These are phyloP conservation scores for Gobio occitaniae DNA, from an alignment of 2,797 vertebrate genomes.

Conservation along the genomic window DNA sequence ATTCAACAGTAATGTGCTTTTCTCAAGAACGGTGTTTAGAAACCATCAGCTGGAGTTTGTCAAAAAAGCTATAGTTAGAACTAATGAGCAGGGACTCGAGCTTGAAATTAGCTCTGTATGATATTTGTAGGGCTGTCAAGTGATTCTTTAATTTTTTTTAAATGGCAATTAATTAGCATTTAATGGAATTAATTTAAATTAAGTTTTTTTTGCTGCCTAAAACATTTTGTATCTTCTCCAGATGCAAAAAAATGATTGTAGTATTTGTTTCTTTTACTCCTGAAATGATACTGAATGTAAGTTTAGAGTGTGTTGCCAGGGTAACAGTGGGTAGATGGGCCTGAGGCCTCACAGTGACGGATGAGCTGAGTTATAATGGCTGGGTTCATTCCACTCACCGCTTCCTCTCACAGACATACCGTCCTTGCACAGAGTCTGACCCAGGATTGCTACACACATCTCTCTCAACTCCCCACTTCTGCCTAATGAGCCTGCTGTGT, in stretches of 20 bases:
- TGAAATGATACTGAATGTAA: constrained; percentile 39
- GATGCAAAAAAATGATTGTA: background rate
- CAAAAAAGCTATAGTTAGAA: background rate
- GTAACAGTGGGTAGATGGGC: constrained; percentile 80
- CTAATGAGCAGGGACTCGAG: background rate
- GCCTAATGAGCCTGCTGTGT: constrained; percentile 57
- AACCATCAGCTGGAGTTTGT: constrained; percentile 7
- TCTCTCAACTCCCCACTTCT: constrained; percentile 46
- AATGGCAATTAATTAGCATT: too few species aligned
- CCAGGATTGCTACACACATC: constrained; percentile 48
- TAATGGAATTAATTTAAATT: too few species aligned
- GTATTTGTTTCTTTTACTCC: constrained; percentile 1
- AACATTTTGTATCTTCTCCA: background rate
- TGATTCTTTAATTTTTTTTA: too few species aligned
- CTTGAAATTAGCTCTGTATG: background rate
- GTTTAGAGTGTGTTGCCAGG: constrained; percentile 73
- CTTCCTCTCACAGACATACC: constrained; percentile 47
- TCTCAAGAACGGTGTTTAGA: background rate
- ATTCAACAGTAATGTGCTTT: constrained; percentile 46
- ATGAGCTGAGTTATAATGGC: constrained; percentile 69
- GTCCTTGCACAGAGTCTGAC: constrained; percentile 56
- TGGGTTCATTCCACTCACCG: constrained; percentile 63
- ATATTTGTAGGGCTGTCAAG: background rate
- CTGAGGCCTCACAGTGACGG: constrained; percentile 77
- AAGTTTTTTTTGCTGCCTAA: background rate